Base-by-base conservation (phyloP, 2,888 invertebrate species). In the Drosophila bunnanda region DNA sequence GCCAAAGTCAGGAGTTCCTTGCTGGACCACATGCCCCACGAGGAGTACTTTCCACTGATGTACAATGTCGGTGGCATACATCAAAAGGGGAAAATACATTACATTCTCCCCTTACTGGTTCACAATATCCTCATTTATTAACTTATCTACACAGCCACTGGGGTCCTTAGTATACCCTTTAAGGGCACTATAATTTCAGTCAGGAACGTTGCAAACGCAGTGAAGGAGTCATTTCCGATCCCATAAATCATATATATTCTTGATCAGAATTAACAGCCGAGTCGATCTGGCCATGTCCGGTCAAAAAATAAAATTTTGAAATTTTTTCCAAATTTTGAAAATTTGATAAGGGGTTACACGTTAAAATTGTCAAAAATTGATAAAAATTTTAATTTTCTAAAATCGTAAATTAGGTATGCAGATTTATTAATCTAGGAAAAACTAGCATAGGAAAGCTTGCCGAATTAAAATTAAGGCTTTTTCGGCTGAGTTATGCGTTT, bases 1-100 rank as follows among this genome's bases (percentile, higher is more conserved):
- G 54, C 52, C 46, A 65, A 71, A 64, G 64, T 73, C 44, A 39
- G 55, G 71, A 28, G 13, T 38, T 44, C 41, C 7, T 17, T 13
- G 9, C 25, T 34, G 36, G 7, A 15, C 20, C 32, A 34, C 50
- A 22, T 20, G 32, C 32, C 28, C 25, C 32, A 34, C 25, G 15
- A 25, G 15, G 64, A 34, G 46, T n/a, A 4, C 15, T 28, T 15
- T 38, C 15, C 15, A 9, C 7, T 13, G 34, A 30, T n/a, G 15
- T 8, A 12, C 28, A 28, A 46, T 46, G 38, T 22, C 22, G 22
- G 15, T 20, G 12, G 39, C 10, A 39, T 39, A 12, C 17, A 20
- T 17, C 1, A 46, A 20, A 50, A 13, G 5, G 13, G 4, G 1
- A 17, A 48, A 13, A 32, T 32, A 12, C 9, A 25, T 25, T 2